phyloP scores from a whole-genome alignment of 2,113 vertebrate species.

The Noctilio leporinus region DNA sequence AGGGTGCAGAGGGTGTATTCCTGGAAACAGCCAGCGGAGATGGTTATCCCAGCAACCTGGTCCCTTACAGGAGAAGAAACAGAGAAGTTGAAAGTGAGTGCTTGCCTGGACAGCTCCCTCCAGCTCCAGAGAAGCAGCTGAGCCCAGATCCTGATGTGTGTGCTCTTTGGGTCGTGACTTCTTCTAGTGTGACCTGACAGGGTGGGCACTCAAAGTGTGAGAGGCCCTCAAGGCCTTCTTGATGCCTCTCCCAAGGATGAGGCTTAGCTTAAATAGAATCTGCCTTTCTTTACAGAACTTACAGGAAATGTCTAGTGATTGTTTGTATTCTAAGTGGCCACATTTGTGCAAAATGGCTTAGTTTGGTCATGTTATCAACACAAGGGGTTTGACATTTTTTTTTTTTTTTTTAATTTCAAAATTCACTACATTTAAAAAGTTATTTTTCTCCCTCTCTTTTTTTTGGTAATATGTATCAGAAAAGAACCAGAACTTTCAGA shows the following conservation, averaged over 20 bases:
- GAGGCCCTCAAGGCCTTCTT: not conserved
- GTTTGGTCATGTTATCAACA: not conserved
- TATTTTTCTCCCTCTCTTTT: not conserved
- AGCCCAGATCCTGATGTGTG: not conserved
- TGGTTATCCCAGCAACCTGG: not conserved
- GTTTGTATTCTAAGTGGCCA: not conserved
- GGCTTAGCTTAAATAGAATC: not conserved
- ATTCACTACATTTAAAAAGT: not conserved
- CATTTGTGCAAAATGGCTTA: not conserved
- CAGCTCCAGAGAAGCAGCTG: not conserved
- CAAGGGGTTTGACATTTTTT: not conserved
- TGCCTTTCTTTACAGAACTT: not conserved
- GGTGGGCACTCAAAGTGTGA: not conserved
- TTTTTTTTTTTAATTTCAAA: not conserved
- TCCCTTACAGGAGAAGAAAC: not conserved
- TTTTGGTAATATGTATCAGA: not conserved
- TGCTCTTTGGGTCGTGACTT: not conserved
- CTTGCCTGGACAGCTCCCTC: not conserved
- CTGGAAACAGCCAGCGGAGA: not conserved
- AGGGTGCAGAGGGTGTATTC: not conserved
- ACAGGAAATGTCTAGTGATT: not conserved
- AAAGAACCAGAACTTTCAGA: not conserved
- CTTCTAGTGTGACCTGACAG: not conserved
- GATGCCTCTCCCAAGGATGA: not conserved
- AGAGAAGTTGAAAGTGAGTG: rapidly evolving